Conservation (phyloP, 2,797 vertebrate genomes). For the Leptoclinus maculatus region DNA sequence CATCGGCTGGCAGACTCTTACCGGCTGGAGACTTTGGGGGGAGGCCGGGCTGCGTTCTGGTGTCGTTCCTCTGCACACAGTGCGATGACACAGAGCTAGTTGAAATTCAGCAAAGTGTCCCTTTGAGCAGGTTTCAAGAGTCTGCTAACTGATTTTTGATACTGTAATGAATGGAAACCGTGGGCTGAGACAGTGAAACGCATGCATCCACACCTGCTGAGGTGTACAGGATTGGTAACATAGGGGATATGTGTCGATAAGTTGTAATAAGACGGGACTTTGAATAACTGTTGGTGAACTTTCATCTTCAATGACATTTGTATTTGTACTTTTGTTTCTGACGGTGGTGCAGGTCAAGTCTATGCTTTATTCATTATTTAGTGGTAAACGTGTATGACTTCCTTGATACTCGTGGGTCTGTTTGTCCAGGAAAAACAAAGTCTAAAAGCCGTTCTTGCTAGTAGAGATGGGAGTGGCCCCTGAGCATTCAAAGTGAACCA, state of each 20-base stretch:
- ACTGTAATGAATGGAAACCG: background rate
- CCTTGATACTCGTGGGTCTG: background rate
- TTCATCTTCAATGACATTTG: conserved; percentile 13
- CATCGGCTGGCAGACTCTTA: too few species aligned
- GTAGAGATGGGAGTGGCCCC: conserved; percentile 38
- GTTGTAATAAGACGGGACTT: background rate
- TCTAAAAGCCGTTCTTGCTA: background rate
- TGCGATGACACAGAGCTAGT: background rate
- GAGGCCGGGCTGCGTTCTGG: background rate
- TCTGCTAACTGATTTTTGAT: background rate
- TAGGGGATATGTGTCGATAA: background rate
- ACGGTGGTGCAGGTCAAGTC: background rate
- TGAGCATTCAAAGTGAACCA: conserved; percentile 28
- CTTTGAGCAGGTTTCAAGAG: too few species aligned
- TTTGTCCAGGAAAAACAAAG: conserved; percentile 15
- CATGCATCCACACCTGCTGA: background rate
- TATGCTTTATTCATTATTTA: background rate
- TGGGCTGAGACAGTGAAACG: background rate
- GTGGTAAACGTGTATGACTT: background rate
- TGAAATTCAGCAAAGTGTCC: background rate
- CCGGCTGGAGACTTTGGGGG: too few species aligned
- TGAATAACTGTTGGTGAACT: conserved; percentile 2
- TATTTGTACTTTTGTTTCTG: conserved; percentile 8
- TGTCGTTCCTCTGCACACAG: background rate
- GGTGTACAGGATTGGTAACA: background rate